A percentile compares a stretch with the other conserved stretches of the same genome.
Evolutionary conservation across 2,797 vertebrate species (phyloP).

Genomic region (Rallus crepitans): DNA sequence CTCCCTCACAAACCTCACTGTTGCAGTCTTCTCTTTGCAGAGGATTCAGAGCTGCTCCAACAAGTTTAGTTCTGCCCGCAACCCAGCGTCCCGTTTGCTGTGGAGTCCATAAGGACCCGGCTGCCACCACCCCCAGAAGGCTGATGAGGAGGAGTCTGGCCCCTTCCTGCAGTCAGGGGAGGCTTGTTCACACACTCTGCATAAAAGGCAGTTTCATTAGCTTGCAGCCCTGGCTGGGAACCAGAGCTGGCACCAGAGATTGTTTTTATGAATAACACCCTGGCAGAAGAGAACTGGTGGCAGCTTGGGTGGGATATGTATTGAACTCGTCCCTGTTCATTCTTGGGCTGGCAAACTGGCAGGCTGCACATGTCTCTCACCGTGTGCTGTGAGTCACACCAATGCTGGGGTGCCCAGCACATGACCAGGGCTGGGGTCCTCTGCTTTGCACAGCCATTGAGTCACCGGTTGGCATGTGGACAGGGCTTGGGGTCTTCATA

Average conservation of each 20-base stretch:
- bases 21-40: background rate
- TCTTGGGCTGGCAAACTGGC: background rate
- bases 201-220: slow-evolving; percentile 5
- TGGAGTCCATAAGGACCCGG: background rate
- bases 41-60: background rate
- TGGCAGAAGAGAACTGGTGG: background rate
- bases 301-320: slow-evolving; percentile 41
- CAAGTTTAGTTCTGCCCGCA: background rate
- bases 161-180: background rate
- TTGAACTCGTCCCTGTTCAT: background rate
- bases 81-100: background rate
- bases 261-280: slow-evolving; percentile 31
- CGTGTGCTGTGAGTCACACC: background rate
- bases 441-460: accelerated
- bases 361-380: background rate
- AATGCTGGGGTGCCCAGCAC: background rate
- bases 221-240: slow-evolving; percentile 4
- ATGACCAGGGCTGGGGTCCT: accelerated
- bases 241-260: slow-evolving; percentile 7
- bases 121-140: background rate
- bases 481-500: background rate
- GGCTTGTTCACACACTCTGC: background rate
- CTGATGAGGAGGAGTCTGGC: background rate
- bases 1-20: background rate
- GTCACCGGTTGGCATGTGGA: background rate